phyloP scores from a whole-genome alignment of 2,888 invertebrate genomes.

The Drosophila acutilabella region DNA sequence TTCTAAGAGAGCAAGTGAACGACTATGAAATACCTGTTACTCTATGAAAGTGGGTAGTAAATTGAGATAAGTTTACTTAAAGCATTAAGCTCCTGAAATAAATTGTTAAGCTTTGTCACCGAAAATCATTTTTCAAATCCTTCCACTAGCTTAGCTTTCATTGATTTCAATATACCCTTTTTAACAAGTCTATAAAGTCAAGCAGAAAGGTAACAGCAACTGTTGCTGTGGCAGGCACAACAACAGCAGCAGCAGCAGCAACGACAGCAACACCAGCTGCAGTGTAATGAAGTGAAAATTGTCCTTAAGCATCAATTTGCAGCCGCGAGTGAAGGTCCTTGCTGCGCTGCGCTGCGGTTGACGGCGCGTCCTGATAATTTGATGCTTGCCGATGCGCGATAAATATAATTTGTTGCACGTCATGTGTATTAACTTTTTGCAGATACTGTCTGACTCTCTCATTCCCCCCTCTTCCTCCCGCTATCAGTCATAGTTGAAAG shows the following conservation, averaged over 20 bases:
- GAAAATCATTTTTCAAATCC: neutral
- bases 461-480: neutral
- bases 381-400: slow-evolving; percentile 81
- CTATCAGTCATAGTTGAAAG: slow-evolving; percentile 25
- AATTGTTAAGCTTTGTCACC: no score
- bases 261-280: slow-evolving; percentile 4
- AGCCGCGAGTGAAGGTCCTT: slow-evolving; percentile 35
- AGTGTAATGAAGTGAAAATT: slow-evolving; percentile 83
- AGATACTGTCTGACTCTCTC: slow-evolving; percentile 52
- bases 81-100: no score
- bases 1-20: no score
- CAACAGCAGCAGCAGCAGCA: slow-evolving; percentile 9
- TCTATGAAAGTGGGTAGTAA: no score
- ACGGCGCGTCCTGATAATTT: slow-evolving; percentile 72
- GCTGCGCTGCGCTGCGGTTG: slow-evolving; percentile 50
- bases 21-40: no score
- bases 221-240: neutral
- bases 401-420: slow-evolving; percentile 82
- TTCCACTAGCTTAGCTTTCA: neutral
- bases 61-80: no score
- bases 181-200: neutral
- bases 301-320: slow-evolving; percentile 83
- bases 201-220: slow-evolving; percentile 15
- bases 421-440: slow-evolving; percentile 80
- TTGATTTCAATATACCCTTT: neutral